These are phyloP conservation scores for Drosophila santomea DNA, from an alignment of 1,140 invertebrate genomes.

Conservation along the genomic window DNA sequence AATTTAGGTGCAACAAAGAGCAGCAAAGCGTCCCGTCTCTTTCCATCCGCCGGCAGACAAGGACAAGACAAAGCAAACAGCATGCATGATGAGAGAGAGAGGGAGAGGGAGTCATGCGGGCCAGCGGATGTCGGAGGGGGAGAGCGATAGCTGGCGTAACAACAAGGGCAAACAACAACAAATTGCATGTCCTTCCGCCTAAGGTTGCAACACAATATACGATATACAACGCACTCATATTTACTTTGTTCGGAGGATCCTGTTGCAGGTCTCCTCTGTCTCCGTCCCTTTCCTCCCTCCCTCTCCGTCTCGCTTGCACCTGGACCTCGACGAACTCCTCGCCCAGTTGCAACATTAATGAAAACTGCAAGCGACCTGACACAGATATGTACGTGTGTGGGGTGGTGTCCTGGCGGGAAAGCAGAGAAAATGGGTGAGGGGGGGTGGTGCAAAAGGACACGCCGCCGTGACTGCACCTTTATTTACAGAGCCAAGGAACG, in stretches of 20 bases:
- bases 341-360: constrained; percentile 65
- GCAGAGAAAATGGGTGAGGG: constrained; percentile 11
- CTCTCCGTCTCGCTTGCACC: constrained; percentile 5
- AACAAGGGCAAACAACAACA: constrained; percentile 78
- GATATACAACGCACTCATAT: constrained; percentile 79
- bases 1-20: constrained; percentile 83
- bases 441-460: constrained; percentile 11
- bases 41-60: constrained; percentile 28
- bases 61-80: constrained; percentile 77
- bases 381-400: constrained; percentile 40
- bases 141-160: constrained; percentile 20
- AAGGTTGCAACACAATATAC: constrained; percentile 76
- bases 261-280: constrained; percentile 21
- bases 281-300: background rate
- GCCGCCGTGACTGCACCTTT: constrained; percentile 38
- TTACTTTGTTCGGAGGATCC: constrained; percentile 60
- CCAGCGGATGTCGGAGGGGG: background rate
- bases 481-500: constrained; percentile 24
- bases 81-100: constrained; percentile 56
- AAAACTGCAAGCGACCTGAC: constrained; percentile 73
- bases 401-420: background rate
- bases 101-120: constrained; percentile 6
- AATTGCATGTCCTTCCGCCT: constrained; percentile 81
- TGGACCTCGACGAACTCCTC: constrained; percentile 14
- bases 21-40: constrained; percentile 41